These are phyloP conservation scores for Teleopsis dalmanni DNA, from an alignment of 1,140 invertebrate genomes.

Conservation along the genomic window DNA sequence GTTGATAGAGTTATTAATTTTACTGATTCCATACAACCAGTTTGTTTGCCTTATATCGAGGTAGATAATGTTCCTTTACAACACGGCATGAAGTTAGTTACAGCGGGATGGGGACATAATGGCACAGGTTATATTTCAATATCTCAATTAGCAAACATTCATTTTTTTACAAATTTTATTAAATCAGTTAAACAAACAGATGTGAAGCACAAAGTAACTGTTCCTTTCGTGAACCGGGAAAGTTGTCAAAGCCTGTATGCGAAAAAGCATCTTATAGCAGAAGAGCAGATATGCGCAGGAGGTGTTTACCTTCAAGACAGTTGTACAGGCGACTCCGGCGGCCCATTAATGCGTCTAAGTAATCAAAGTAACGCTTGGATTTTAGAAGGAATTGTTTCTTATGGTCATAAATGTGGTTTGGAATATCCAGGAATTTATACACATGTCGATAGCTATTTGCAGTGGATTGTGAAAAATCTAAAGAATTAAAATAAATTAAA, in stretches of 20 bases:
- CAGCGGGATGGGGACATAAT: constrained; percentile 60
- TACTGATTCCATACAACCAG: constrained; percentile 47
- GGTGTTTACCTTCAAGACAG: constrained; percentile 49
- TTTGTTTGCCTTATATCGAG: constrained; percentile 45
- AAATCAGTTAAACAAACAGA: constrained; percentile 13
- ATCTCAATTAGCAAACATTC: constrained; percentile 48
- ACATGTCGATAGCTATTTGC: constrained; percentile 32
- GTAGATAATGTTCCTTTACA: background rate
- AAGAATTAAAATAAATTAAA: background rate
- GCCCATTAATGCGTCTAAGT: constrained; percentile 45
- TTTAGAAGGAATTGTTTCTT: constrained; percentile 48
- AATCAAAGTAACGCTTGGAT: constrained; percentile 34
- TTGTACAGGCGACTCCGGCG: constrained; percentile 60
- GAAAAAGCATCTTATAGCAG: constrained; percentile 2
- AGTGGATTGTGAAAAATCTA: constrained; percentile 36
- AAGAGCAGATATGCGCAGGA: constrained; percentile 49
- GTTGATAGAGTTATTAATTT: constrained; percentile 30
- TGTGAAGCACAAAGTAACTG: constrained; percentile 49
- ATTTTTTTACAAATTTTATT: constrained; percentile 47
- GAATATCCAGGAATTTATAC: constrained; percentile 45
- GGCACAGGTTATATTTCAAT: constrained; percentile 4
- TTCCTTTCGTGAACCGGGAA: constrained; percentile 44
- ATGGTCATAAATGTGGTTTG: constrained; percentile 41
- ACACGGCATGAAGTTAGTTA: constrained; percentile 37
- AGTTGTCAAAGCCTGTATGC: constrained; percentile 40